Evolutionary conservation across 2,797 vertebrate species (phyloP), one percentile per base, ranked within the genome.

Genomic region (Uromys caudimaculatus): DNA sequence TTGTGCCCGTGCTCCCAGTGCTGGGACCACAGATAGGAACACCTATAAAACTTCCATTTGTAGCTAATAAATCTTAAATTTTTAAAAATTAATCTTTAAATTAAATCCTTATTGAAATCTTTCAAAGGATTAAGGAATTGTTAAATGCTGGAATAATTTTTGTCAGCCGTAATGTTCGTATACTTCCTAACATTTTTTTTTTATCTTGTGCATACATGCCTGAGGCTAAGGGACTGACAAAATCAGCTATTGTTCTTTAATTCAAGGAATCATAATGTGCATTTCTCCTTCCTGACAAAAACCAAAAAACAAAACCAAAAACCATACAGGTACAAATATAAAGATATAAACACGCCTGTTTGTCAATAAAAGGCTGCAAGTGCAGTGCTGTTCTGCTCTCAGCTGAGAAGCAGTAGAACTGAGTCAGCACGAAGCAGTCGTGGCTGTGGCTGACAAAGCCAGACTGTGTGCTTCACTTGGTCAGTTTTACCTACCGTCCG

Each of bases 121-220:
- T 69, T 69, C 17, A 71, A 84, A 88, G 89, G 4, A 90, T 78
- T 81, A 71, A 88, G 79, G 4, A 71, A 44, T 41, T 78, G 24
- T 56, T 94, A 95, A 27, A 71, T 85, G 44, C 35, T 90, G 6
- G 56, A 73, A 77, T 92, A 38, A 81, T 87, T 95, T 85, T 91
- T 94, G 52, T 94, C 76, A 91, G 35, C 44, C 41, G 56, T 86
- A 73, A 60, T 69, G 6, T 86, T 89, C 27, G 67, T 52, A 32
- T 17, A 41, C 50, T 83, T 35, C 77, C 56, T 94, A 75, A 64
- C 85, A 29, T 32, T 97, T n/a, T 16, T 29, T 90, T 92, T 92
- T 90, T 38, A 44, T 92, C 73, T 29, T 92, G 32, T 19, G 54
- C 67, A 41, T 6, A 83, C 19, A 90, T 0, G n/a, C 91, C 88